Conservation (phyloP, 1,140 invertebrate genomes). For the Camponotus floridanus region DNA sequence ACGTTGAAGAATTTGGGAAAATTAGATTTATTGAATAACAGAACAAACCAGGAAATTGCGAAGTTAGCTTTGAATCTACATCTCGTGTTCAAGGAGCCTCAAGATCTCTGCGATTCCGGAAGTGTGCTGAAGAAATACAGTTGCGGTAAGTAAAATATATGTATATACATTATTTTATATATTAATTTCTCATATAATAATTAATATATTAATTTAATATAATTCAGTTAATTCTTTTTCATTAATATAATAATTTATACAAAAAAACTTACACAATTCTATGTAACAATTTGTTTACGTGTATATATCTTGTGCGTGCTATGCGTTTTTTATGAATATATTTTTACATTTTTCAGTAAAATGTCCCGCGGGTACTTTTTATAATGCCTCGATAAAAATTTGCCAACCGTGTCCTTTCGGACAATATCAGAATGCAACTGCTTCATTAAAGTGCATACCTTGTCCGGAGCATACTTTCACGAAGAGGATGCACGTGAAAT, state of each 20-base stretch:
- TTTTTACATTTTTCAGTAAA: constrained; percentile 85
- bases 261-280: too few species aligned
- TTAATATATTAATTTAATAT: too few species aligned
- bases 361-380: constrained; percentile 90
- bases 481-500: constrained; percentile 86
- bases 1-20: constrained; percentile 70
- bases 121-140: constrained; percentile 75
- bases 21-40: constrained; percentile 74
- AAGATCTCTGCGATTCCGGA: constrained; percentile 77
- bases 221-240: too few species aligned
- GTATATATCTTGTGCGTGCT: too few species aligned
- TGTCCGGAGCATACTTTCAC: constrained; percentile 89
- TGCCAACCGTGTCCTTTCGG: constrained; percentile 88
- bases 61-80: constrained; percentile 78
- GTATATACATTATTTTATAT: too few species aligned
- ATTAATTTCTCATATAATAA: too few species aligned
- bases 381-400: constrained; percentile 85
- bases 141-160: constrained; percentile 73
- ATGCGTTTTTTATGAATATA: too few species aligned
- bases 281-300: too few species aligned
- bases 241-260: too few species aligned
- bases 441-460: constrained; percentile 86
- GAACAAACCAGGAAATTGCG: constrained; percentile 76
- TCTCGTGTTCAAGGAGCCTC: constrained; percentile 72
- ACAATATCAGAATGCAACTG: constrained; percentile 88